These are phyloP conservation scores for Aphis gossypii DNA, from an alignment of 1,140 invertebrate species.

Conservation along the genomic window DNA sequence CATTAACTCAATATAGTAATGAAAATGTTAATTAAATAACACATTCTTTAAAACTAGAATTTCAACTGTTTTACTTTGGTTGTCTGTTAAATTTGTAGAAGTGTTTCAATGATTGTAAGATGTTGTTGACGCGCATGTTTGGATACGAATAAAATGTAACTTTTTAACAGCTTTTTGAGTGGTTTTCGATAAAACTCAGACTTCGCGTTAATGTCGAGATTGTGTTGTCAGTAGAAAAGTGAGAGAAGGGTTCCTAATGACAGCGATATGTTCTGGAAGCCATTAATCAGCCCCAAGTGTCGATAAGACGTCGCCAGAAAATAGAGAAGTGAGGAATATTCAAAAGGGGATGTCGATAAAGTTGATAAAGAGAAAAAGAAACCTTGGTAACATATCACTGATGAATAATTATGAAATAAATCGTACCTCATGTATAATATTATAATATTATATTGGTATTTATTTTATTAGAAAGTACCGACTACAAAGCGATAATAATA, in stretches of 20 bases:
- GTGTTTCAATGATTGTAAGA: not conserved
- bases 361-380: constrained; percentile 3
- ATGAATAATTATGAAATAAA: constrained; percentile 44
- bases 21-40: constrained; percentile 6
- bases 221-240: not conserved
- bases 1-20: not conserved
- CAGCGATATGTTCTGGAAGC: not conserved
- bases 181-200: constrained; percentile 24
- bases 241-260: not conserved
- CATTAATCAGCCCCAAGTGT: constrained; percentile 17
- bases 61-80: not conserved
- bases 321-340: constrained; percentile 29
- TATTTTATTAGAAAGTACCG: not conserved
- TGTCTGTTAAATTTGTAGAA: not conserved
- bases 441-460: not conserved
- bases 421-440: not conserved
- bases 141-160: not conserved
- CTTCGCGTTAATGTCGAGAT: constrained; percentile 1
- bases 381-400: not conserved
- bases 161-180: constrained; percentile 49
- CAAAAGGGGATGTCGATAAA: not conserved
- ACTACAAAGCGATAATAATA: not conserved
- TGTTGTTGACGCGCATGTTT: not conserved
- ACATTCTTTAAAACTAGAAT: not conserved
- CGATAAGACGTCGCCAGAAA: constrained; percentile 42